These are phyloP conservation scores for Oasisia sp. DNA, from an alignment of 2,888 invertebrate species.

Conservation along the genomic window DNA sequence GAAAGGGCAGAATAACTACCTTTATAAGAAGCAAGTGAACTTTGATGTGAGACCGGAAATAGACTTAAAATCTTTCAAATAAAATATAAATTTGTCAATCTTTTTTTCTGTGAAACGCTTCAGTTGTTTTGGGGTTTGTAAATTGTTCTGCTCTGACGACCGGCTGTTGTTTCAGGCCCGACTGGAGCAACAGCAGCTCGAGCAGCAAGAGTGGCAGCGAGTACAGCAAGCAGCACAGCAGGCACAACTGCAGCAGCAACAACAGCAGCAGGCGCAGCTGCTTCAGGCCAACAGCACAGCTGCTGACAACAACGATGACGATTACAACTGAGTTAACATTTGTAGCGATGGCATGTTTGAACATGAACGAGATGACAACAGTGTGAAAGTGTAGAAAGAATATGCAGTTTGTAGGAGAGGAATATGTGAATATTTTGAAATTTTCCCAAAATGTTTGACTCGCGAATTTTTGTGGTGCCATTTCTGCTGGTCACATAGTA, in stretches of 20 bases:
- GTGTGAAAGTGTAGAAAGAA: background rate
- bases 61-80: no score
- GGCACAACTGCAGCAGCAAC: slow-evolving; percentile 61
- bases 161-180: slow-evolving; percentile 72
- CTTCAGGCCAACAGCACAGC: slow-evolving; percentile 35
- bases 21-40: no score
- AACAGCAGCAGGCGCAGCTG: slow-evolving; percentile 57
- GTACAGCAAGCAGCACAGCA: slow-evolving; percentile 74
- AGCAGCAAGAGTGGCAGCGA: slow-evolving; percentile 88
- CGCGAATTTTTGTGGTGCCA: background rate
- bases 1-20: background rate
- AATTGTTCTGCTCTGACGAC: background rate
- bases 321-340: slow-evolving; percentile 36
- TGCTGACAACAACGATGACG: slow-evolving; percentile 40
- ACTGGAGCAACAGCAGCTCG: slow-evolving; percentile 90
- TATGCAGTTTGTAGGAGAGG: background rate
- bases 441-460: background rate
- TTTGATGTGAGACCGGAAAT: no score
- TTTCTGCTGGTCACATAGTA: background rate
- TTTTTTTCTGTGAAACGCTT: background rate
- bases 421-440: background rate
- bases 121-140: background rate
- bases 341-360: background rate
- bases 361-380: background rate
- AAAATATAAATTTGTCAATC: no score